phyloP scores from a whole-genome alignment of 2,113 vertebrate species.

The Nansenia antarctica region DNA sequence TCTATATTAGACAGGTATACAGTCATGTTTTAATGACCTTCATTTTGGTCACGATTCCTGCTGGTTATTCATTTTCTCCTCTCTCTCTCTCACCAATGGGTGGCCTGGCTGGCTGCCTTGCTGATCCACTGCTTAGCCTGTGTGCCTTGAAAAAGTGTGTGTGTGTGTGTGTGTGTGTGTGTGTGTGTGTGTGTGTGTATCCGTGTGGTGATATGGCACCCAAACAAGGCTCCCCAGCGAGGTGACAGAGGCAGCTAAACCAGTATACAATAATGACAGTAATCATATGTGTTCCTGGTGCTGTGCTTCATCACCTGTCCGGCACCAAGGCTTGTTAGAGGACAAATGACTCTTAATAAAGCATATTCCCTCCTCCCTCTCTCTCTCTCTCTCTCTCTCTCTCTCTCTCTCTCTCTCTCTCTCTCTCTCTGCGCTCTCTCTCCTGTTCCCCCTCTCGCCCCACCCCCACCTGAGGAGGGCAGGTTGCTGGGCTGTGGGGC shows the following conservation, averaged over 20 bases:
- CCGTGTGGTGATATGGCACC: constrained; percentile 27
- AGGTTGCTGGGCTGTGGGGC: no score
- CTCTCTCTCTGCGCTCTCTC: constrained; percentile 27
- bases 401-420: constrained; percentile 32
- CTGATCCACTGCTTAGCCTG: constrained; percentile 18
- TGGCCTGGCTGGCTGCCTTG: no score
- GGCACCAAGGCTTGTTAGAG: constrained; percentile 71
- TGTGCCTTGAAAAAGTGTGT: background rate
- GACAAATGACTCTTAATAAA: constrained; percentile 77
- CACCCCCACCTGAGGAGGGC: constrained; percentile 11
- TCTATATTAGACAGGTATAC: no score
- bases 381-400: constrained; percentile 30
- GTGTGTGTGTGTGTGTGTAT: constrained; percentile 7
- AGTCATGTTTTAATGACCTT: no score
- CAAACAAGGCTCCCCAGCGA: constrained; percentile 58
- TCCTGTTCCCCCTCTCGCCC: constrained; percentile 30
- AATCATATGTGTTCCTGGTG: constrained; percentile 73
- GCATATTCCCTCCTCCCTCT: constrained; percentile 52
- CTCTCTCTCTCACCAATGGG: no score
- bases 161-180: constrained; percentile 14
- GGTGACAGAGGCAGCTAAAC: constrained; percentile 60
- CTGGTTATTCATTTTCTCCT: background rate
- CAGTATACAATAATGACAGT: constrained; percentile 68
- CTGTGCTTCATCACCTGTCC: constrained; percentile 74
- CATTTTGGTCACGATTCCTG: no score